A percentile compares a stretch with the other conserved stretches of the same genome.
phyloP scores from a whole-genome alignment of 1,140 invertebrate genomes.

The Papilio aristodemus region DNA sequence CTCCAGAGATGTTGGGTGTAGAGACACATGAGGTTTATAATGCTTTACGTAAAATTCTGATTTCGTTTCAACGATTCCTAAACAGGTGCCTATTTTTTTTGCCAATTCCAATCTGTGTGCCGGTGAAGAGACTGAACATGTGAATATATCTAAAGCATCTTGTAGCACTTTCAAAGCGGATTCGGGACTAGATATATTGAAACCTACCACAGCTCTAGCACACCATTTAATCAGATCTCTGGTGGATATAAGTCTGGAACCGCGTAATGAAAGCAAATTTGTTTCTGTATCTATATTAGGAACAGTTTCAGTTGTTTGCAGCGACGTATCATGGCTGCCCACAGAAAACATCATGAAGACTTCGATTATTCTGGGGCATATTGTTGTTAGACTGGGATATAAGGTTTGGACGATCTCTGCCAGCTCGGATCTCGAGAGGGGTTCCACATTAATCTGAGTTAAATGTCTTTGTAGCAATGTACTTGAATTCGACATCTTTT shows the following conservation, averaged over 20 bases:
- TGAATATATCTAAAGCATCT: conserved; percentile 96
- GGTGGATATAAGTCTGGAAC: conserved; percentile 86
- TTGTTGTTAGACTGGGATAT: conserved; percentile 88
- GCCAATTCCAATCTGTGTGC: conserved; percentile 85
- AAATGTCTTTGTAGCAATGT: conserved; percentile 90
- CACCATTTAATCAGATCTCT: conserved; percentile 98
- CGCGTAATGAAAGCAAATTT: conserved; percentile 68
- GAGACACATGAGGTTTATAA: conserved; percentile 88
- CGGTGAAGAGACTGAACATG: conserved; percentile 85
- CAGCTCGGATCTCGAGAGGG: conserved; percentile 88
- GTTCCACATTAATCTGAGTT: conserved; percentile 90
- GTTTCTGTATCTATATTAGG: conserved; percentile 50
- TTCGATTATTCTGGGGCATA: conserved; percentile 89
- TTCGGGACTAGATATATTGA: conserved; percentile 87
- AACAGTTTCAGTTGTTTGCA: conserved; percentile 60
- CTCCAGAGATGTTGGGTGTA: conserved; percentile 65
- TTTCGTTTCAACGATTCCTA: conserved; percentile 91
- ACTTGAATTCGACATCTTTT: conserved; percentile 83
- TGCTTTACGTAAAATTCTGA: conserved; percentile 89
- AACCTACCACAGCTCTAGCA: conserved; percentile 86
- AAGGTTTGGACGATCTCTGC: conserved; percentile 84
- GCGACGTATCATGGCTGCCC: conserved; percentile 82
- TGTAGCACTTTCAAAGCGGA: conserved; percentile 90
- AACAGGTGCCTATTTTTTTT: conserved; percentile 87
- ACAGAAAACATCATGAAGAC: conserved; percentile 91